These are phyloP conservation scores for Ylistrum balloti DNA, from an alignment of 1,140 invertebrate genomes.

Conservation along the genomic window DNA sequence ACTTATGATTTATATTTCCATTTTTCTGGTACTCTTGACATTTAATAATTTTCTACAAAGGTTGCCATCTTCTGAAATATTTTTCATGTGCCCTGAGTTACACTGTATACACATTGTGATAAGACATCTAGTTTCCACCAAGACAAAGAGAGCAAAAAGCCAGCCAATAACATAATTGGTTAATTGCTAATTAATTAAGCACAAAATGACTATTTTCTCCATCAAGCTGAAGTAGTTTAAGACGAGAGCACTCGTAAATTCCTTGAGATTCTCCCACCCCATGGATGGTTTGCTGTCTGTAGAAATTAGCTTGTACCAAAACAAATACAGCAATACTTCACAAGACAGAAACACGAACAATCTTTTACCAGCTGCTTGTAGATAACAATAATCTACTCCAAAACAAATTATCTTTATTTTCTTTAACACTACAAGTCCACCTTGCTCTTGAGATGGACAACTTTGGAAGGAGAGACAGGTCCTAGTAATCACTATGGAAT, in stretches of 20 bases:
- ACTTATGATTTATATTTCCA: too few species aligned
- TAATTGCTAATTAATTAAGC: conserved; percentile 30
- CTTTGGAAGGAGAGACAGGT: conserved; percentile 2
- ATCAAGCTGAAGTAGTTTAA: background rate
- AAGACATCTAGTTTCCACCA: background rate
- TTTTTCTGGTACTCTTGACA: background rate
- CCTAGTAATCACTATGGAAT: background rate
- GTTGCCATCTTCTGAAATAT: too few species aligned
- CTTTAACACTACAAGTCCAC: conserved; percentile 38
- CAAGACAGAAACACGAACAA: background rate
- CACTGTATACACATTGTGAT: background rate
- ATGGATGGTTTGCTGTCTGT: background rate
- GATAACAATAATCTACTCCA: background rate
- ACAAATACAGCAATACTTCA: background rate
- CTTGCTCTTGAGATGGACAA: background rate
- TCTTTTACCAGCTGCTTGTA: background rate
- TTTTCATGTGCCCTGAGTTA: background rate
- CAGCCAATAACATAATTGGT: background rate
- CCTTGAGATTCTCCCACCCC: background rate
- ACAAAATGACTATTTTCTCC: conserved; percentile 18
- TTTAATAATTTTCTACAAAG: background rate
- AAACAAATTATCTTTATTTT: conserved; percentile 31
- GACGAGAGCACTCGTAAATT: background rate
- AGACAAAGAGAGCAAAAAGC: background rate
- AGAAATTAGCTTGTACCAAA: background rate